phyloP scores from a whole-genome alignment of 2,888 invertebrate species.

The Noctua fimbriata region DNA sequence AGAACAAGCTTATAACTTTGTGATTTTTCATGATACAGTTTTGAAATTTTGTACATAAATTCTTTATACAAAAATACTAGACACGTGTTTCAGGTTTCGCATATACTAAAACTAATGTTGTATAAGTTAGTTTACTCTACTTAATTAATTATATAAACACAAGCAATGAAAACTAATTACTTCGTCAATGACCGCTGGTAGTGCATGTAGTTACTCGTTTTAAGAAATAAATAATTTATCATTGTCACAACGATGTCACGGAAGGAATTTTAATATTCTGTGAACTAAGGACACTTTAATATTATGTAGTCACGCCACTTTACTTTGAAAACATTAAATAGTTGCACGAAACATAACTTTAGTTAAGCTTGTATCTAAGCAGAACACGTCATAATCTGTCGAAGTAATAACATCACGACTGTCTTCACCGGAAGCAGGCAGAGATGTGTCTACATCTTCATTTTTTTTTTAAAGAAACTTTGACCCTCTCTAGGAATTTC shows the following conservation, averaged over 20 bases:
- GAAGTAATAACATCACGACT: background rate
- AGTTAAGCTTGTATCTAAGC: background rate
- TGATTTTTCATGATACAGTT: too few species aligned
- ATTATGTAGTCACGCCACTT: slow-evolving; percentile 32
- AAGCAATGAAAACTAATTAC: background rate
- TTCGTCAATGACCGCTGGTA: background rate
- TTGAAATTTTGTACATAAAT: too few species aligned
- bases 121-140: too few species aligned
- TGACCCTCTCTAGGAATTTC: too few species aligned
- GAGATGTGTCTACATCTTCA: background rate
- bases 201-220: background rate
- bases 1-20: too few species aligned
- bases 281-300: slow-evolving; percentile 18
- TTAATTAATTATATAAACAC: too few species aligned
- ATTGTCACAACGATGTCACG: slow-evolving; percentile 21
- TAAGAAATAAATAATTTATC: slow-evolving; percentile 7
- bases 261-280: slow-evolving; percentile 27
- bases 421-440: background rate
- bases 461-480: too few species aligned
- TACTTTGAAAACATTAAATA: slow-evolving; percentile 7
- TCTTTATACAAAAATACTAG: too few species aligned
- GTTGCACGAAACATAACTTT: background rate
- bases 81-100: too few species aligned
- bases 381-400: background rate
- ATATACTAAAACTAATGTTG: too few species aligned